Evolutionary conservation across 2,888 invertebrate species (phyloP), one percentile per base, ranked within the genome.

Genomic region (Melieria crassipennis): DNA sequence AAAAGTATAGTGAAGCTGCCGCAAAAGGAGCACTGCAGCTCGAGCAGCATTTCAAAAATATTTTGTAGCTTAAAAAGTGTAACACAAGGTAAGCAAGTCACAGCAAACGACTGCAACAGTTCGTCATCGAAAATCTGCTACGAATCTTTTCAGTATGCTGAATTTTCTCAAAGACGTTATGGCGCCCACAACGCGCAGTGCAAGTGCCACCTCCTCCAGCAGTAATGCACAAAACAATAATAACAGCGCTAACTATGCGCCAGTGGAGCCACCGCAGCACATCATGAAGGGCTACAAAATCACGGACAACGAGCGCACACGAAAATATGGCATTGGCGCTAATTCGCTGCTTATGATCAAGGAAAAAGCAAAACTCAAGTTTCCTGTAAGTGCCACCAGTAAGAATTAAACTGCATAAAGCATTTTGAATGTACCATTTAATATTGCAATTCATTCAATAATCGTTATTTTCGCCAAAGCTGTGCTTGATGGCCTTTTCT

Each of bases 291-390:
- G 87, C 48, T 87, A 84, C 71, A 87, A 87, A 80, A 82, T 87
- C 65, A 85, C 85, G 7, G 86, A 87, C 73, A 84, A 84, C 72
- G 82, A 84, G 46, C 81, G 87, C 0, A 77, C 81, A 0, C 80
- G 80, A 68, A 87, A 85, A 77, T 85, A 80, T 72, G 87, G 87
- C 11, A 83, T 87, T 47, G 87, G 86, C 56, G 87, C 86, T 1
- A 84, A 85, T 79, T 84, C 85, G 4, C 73, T 87, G 57, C 74
- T 80, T 74, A 83, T 83, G 83, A 77, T 87, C 0, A 72, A 81
- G 42, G 78, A 81, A 30, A 87, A 87, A 76, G 83, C 87, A 4
- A 78, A 78, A 66, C 64, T 77, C 16, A 87, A 86, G 76, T 87
- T 87, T 79, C 84, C 86, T 79, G 87, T 87, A 77, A 85, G 83